A percentile compares a stretch with the other conserved stretches of the same genome.
Evolutionary conservation across 2,888 invertebrate species (phyloP).

Genomic region (Lacanobia wlatinum): DNA sequence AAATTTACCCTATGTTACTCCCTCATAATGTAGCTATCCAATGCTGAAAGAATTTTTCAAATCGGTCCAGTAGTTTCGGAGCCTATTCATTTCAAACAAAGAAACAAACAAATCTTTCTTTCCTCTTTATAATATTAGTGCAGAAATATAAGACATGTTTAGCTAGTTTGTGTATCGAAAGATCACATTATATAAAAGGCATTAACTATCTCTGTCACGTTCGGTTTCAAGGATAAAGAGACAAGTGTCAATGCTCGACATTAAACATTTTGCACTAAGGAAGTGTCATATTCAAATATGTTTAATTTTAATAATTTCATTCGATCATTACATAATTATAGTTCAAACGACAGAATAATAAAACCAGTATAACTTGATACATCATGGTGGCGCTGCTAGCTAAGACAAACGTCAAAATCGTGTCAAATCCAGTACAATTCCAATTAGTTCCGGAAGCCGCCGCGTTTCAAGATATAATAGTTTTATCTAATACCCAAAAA

Average conservation of each 20-base stretch:
- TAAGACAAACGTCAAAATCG: not conserved
- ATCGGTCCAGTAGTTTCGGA: no score
- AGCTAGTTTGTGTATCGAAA: no score
- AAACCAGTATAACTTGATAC: conserved; percentile 8
- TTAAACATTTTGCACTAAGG: conserved; percentile 45
- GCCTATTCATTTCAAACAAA: no score
- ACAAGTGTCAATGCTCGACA: conserved; percentile 52
- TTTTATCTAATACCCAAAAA: conserved; percentile 16
- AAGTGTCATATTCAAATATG: conserved; percentile 45
- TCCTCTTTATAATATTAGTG: no score
- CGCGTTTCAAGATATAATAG: conserved; percentile 2
- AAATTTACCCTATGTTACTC: no score
- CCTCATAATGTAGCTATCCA: no score
- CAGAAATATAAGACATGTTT: no score
- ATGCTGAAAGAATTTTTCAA: no score
- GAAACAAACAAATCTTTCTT: no score
- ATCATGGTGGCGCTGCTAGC: not conserved
- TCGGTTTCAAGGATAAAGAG: conserved; percentile 37
- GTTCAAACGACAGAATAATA: conserved; percentile 11
- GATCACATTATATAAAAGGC: no score
- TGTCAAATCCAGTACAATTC: conserved; percentile 4
- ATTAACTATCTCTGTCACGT: conserved; percentile 12
- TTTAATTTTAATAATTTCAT: conserved; percentile 22
- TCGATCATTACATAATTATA: conserved; percentile 36
- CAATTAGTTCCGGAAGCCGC: conserved; percentile 7